phyloP scores from a whole-genome alignment of 2,113 vertebrate species.

The Arvicanthis niloticus region DNA sequence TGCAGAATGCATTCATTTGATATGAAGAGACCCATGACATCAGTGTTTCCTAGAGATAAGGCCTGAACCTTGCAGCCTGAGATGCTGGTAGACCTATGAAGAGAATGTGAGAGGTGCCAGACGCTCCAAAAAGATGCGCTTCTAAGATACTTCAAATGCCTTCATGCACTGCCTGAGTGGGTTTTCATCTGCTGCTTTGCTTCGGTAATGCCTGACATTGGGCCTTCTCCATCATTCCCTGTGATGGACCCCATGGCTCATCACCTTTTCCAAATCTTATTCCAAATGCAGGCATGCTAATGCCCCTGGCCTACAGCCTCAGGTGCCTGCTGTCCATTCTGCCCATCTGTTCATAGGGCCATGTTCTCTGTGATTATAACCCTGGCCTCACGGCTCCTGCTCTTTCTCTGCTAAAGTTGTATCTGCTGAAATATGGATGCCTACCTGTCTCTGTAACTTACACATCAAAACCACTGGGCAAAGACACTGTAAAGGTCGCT shows the following conservation, averaged over 20 bases:
- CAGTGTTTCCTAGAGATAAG: neutral
- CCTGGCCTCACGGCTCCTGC: neutral
- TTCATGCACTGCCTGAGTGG: neutral
- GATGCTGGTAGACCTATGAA: neutral
- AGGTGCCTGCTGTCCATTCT: neutral
- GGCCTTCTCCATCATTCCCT: neutral
- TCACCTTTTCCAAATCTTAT: neutral
- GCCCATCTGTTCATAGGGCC: neutral
- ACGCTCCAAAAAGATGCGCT: neutral
- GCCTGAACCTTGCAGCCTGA: neutral
- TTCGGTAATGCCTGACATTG: neutral
- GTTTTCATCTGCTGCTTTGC: neutral
- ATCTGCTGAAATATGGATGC: neutral
- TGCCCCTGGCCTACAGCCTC: neutral
- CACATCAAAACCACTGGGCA: conserved; percentile 2
- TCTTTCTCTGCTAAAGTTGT: neutral
- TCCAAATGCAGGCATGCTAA: neutral
- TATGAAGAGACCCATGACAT: neutral
- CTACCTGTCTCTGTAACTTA: conserved; percentile 33
- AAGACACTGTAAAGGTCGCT: conserved; percentile 4
- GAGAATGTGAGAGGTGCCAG: neutral
- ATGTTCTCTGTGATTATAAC: neutral
- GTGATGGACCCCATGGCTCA: neutral
- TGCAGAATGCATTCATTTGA: neutral
- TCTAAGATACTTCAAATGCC: neutral